Base-by-base conservation (phyloP, 2,797 vertebrate species). In the Glyptemys insculpta region DNA sequence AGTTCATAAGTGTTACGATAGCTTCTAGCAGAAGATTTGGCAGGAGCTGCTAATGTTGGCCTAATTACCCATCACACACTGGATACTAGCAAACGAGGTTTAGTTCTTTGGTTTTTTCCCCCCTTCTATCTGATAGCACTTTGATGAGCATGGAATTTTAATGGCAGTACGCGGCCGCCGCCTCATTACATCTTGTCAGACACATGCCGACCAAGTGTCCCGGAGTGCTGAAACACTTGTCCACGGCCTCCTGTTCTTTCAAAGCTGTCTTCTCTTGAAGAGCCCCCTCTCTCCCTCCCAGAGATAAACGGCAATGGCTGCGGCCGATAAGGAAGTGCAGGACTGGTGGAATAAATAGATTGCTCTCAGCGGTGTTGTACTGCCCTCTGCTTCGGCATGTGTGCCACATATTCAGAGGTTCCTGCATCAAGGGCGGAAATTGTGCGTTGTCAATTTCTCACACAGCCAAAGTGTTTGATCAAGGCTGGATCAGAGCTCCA, bases 141-240 rank as follows among this genome's bases (percentile, higher is more conserved):
- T 23, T 11, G 19, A 5, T 11, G n/a, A 23, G n/a, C 18, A 21
- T 21, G n/a, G 65, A 37, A 68, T 68, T 68, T 68, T 68, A 37
- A 37, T 37, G n/a, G 18, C 65, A 37, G n/a, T 4, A 16, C 16
- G 16, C 34, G 4, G 62, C 34, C 18, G 8, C 62, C 18, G 18
- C 62, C 62, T 37, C n/a, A 34, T 68, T 68, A 21, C 62, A 19
- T 68, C 21, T 6, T 25, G 12, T 34, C 31, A 52, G 25, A 41
- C 10, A n/a, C 16, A 0, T 0, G 12, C 49, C 78, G 83, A 8
- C 80, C 84, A 19, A 3, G 41, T 41, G 27, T 8, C 15, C 37
- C 0, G 0, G 37, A 27, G 9, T 56, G 18, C 16, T 85, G 52
- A 12, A 10, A 0, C 4, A 5, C 50, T 85, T 54, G 14, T 56